These are phyloP conservation scores for Phylloscopus trochilus DNA, from an alignment of 2,113 vertebrate species.

Conservation along the genomic window DNA sequence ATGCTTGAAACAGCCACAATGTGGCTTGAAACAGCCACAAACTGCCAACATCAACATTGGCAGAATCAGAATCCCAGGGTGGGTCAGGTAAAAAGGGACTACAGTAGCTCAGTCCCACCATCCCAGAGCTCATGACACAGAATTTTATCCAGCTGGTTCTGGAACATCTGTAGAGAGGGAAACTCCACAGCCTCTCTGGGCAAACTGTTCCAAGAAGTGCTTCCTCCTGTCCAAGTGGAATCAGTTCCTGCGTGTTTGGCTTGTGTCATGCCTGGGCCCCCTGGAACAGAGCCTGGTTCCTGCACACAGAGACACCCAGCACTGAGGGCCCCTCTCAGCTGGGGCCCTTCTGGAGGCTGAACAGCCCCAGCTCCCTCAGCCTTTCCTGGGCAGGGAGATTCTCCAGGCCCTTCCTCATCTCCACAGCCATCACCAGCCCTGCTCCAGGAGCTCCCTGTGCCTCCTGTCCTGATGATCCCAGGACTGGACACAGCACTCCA, in stretches of 20 bases:
- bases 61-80: neutral
- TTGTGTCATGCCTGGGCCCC: neutral
- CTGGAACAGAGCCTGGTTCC: neutral
- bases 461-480: neutral
- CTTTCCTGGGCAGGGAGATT: neutral
- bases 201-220: neutral
- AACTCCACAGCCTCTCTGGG: neutral
- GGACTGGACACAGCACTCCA: neutral
- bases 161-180: neutral
- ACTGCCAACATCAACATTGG: neutral
- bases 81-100: neutral
- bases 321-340: neutral
- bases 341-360: neutral
- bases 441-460: neutral
- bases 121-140: neutral
- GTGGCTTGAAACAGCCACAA: neutral
- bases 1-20: neutral
- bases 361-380: neutral
- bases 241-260: neutral
- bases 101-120: neutral
- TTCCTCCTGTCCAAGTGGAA: neutral
- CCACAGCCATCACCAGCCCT: fast-evolving
- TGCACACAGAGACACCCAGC: neutral
- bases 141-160: neutral
- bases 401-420: neutral